A percentile compares a stretch with the other conserved stretches of the same genome.
These are phyloP conservation scores for Junonia oenone DNA, from an alignment of 2,888 invertebrate species.

Conservation along the genomic window DNA sequence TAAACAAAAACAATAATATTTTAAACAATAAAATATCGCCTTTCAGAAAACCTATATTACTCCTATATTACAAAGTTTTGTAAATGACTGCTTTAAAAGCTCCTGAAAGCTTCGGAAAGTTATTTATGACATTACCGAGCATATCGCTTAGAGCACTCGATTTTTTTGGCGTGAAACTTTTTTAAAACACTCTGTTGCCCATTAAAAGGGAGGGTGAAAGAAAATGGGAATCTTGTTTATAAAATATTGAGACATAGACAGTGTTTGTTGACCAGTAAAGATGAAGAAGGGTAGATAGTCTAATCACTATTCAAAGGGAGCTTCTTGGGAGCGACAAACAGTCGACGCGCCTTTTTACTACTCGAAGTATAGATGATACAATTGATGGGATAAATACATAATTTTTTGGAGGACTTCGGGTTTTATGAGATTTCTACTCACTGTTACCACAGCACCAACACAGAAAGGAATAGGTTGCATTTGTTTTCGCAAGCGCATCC, in stretches of 20 bases:
- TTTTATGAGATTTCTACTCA: too few species aligned
- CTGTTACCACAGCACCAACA: too few species aligned
- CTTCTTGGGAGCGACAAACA: too few species aligned
- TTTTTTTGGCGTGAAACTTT: neutral
- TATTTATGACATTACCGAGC: conserved; percentile 24
- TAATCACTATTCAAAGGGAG: too few species aligned
- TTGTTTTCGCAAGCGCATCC: too few species aligned
- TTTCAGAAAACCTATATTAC: conserved; percentile 6
- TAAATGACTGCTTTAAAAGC: conserved; percentile 26
- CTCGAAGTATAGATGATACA: too few species aligned
- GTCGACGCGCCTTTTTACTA: too few species aligned
- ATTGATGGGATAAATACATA: too few species aligned
- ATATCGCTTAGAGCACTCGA: neutral
- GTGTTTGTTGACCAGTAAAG: neutral
- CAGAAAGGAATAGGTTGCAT: too few species aligned
- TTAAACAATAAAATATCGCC: neutral
- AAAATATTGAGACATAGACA: neutral
- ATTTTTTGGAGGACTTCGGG: too few species aligned
- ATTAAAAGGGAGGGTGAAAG: neutral
- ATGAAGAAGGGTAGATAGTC: neutral
- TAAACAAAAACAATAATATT: neutral
- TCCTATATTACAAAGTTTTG: conserved; percentile 15
- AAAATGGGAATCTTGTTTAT: neutral
- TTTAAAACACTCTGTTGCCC: neutral
- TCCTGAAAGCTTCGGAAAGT: conserved; percentile 23